Conservation (phyloP, 2,888 invertebrate genomes). For the Hecatera dysodea region DNA sequence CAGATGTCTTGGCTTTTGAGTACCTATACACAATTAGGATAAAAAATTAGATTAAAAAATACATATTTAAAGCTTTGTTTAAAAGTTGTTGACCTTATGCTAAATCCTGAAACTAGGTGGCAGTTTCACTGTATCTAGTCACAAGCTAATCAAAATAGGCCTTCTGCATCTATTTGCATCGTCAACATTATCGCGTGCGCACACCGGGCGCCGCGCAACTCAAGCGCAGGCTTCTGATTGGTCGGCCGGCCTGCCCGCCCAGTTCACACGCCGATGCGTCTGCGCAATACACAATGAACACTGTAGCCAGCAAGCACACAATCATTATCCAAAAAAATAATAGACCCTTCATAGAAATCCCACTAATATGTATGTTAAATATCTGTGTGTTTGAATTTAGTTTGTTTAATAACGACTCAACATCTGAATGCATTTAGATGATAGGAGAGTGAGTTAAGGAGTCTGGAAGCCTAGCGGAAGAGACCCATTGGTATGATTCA, state of each 20-base stretch:
- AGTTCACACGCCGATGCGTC: slow-evolving; percentile 75
- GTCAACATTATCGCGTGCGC: slow-evolving; percentile 50
- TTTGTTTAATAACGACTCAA: neutral
- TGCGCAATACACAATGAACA: slow-evolving; percentile 73
- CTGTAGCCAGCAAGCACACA: slow-evolving; percentile 44
- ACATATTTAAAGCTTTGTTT: too few relatives aligned
- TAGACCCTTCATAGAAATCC: slow-evolving; percentile 49
- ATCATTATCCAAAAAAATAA: slow-evolving; percentile 52
- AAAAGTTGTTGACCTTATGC: too few relatives aligned
- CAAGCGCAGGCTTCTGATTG: slow-evolving; percentile 74
- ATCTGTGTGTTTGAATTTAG: neutral
- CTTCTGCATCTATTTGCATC: slow-evolving; percentile 44
- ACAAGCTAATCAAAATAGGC: neutral
- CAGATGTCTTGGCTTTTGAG: too few relatives aligned
- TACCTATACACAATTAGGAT: too few relatives aligned
- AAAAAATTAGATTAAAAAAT: too few relatives aligned
- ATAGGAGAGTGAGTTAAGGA: neutral
- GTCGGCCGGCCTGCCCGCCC: slow-evolving; percentile 70
- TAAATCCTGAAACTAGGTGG: neutral
- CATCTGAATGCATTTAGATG: neutral
- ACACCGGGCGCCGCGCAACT: slow-evolving; percentile 58
- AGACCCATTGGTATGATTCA: too few relatives aligned
- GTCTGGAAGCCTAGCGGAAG: neutral
- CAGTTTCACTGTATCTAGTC: neutral
- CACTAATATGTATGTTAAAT: neutral